These are phyloP conservation scores for Oreochromis niloticus DNA, from an alignment of 2,113 vertebrate species.

Conservation along the genomic window DNA sequence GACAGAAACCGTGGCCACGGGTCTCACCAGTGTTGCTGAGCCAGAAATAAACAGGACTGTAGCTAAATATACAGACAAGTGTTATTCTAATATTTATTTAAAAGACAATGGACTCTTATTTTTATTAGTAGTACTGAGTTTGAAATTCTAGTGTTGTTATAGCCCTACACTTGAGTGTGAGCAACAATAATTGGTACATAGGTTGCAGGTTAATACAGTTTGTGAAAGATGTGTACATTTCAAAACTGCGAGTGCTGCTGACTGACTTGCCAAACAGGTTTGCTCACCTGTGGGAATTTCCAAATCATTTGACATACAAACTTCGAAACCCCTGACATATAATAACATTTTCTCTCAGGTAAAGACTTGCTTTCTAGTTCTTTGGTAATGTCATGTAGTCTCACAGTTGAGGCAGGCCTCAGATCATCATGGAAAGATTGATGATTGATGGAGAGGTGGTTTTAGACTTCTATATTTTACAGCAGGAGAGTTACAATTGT, in stretches of 20 bases:
- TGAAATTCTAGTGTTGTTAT: neutral
- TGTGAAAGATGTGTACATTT: neutral
- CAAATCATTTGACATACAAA: neutral
- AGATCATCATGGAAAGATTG: neutral
- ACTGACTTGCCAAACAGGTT: conserved; percentile 22
- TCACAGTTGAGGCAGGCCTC: neutral
- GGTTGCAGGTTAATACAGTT: neutral
- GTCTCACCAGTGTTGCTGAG: neutral
- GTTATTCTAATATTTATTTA: neutral
- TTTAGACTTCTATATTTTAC: neutral
- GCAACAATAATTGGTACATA: neutral
- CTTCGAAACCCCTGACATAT: neutral
- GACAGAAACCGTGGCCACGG: neutral
- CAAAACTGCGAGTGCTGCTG: neutral
- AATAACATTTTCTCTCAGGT: neutral
- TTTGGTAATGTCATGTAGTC: conserved; percentile 13
- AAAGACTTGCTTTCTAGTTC: neutral
- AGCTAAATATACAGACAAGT: neutral
- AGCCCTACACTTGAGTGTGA: neutral
- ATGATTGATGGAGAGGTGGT: neutral
- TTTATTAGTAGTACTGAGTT: neutral
- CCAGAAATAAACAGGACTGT: neutral
- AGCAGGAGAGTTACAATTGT: neutral
- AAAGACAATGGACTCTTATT: neutral
- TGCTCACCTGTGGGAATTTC: neutral